phyloP scores from a whole-genome alignment of 2,113 vertebrate species.

The Oncorhynchus tshawytscha region DNA sequence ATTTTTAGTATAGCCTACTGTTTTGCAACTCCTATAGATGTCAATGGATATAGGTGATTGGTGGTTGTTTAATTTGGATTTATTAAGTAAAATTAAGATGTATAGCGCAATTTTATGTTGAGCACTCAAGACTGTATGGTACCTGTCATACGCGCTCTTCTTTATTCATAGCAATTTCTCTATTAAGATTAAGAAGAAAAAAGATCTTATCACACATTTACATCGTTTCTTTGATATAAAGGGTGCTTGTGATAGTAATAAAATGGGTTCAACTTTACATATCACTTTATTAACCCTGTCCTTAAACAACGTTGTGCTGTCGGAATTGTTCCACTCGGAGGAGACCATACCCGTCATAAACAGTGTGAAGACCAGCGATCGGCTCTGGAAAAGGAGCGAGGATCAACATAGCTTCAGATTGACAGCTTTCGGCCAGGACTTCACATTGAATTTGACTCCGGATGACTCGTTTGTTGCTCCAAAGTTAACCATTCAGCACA shows the following conservation, averaged over 20 bases:
- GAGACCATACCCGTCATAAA: constrained; percentile 45
- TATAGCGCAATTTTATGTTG: too few relatives aligned
- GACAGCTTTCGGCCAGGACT: constrained; percentile 67
- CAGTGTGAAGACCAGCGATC: constrained; percentile 10
- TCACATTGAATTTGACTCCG: constrained; percentile 71
- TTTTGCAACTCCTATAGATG: too few relatives aligned
- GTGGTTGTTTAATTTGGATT: too few relatives aligned
- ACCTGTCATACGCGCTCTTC: too few relatives aligned
- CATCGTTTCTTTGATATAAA: not conserved
- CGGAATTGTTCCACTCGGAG: constrained; percentile 45
- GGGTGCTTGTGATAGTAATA: not conserved
- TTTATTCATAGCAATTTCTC: too few relatives aligned
- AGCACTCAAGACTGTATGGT: too few relatives aligned
- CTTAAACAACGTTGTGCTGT: constrained; percentile 46
- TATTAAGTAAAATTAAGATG: too few relatives aligned
- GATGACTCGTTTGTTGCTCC: constrained; percentile 78
- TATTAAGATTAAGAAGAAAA: too few relatives aligned
- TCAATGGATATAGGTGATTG: too few relatives aligned
- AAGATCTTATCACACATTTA: too few relatives aligned
- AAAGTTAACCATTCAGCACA: constrained; percentile 62
- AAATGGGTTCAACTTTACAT: constrained; percentile 31
- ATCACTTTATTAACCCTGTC: constrained; percentile 35
- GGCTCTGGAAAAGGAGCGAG: constrained; percentile 30
- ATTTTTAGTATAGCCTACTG: not conserved
- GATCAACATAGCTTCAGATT: constrained; percentile 61